A percentile compares a stretch with the other conserved stretches of the same genome.
These are phyloP conservation scores for Sebastes elongatus DNA, from an alignment of 2,797 vertebrate species.

Conservation along the genomic window DNA sequence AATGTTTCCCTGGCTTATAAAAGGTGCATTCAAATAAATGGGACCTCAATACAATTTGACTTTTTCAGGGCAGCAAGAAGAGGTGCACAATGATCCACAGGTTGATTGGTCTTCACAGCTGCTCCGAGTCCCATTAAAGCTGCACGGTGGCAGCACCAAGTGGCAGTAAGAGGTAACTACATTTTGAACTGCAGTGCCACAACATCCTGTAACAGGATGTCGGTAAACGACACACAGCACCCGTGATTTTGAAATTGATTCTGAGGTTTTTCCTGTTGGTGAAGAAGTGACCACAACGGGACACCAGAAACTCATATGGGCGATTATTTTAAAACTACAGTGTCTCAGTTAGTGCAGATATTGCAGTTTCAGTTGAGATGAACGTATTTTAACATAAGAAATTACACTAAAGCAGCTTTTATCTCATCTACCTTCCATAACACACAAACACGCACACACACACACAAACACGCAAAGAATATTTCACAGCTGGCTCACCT, in stretches of 20 bases:
- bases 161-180: constrained; percentile 20
- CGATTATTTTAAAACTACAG: neutral
- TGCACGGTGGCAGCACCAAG: constrained; percentile 4
- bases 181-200: neutral
- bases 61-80: constrained; percentile 30
- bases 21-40: neutral
- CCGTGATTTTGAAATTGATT: neutral
- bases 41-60: neutral
- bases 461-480: neutral
- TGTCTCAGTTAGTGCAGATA: constrained; percentile 1
- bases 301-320: neutral
- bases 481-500: constrained; percentile 22
- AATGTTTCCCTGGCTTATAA: neutral
- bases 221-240: constrained; percentile 29
- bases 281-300: neutral
- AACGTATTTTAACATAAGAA: neutral
- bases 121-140: neutral
- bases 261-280: neutral
- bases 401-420: constrained; percentile 3
- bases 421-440: neutral
- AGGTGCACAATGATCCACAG: constrained; percentile 30
- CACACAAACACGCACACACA: neutral
- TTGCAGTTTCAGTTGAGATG: neutral
- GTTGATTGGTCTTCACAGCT: constrained; percentile 21
- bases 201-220: neutral